Percentiles rank a stretch among this genome's conserved stretches.
Evolutionary conservation across 1,140 invertebrate species (phyloP).

Genomic region (Drosophila pachea): DNA sequence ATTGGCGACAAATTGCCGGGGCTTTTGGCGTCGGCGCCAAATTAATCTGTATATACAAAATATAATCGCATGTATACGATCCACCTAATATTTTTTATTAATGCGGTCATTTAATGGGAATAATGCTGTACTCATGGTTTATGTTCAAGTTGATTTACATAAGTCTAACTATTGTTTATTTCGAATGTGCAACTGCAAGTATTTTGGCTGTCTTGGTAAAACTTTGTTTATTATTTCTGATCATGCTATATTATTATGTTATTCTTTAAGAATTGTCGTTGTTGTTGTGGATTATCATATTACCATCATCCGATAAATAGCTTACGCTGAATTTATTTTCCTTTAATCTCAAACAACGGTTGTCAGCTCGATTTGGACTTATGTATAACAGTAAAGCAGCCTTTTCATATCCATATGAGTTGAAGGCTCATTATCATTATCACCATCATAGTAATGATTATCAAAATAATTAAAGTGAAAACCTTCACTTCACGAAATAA

Average conservation of each 20-base stretch:
- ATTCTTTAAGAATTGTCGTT: constrained; percentile 11
- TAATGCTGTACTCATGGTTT: no score
- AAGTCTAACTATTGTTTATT: neutral
- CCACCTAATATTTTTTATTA: no score
- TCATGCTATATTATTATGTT: constrained; percentile 29
- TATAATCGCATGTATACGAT: neutral
- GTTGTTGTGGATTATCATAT: constrained; percentile 10
- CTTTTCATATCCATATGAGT: neutral
- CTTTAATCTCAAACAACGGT: constrained; percentile 22
- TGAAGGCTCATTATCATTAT: constrained; percentile 11
- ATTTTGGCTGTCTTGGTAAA: neutral
- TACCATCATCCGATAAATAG: constrained; percentile 24
- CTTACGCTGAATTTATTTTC: constrained; percentile 31
- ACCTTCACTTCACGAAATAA: constrained; percentile 22
- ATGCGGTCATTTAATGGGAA: no score
- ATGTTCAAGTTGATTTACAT: no score
- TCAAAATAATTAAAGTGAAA: constrained; percentile 45
- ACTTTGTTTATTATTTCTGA: constrained; percentile 28
- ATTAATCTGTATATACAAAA: neutral
- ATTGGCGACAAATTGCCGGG: constrained; percentile 63
- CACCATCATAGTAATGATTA: constrained; percentile 4
- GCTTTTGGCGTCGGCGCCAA: constrained; percentile 24
- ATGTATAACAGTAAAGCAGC: constrained; percentile 19
- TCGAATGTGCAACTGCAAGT: neutral
- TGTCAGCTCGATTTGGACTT: constrained; percentile 34